Percentiles rank a stretch among this genome's conserved stretches.
phyloP scores from a whole-genome alignment of 2,797 vertebrate species.

The Taeniopygia guttata region DNA sequence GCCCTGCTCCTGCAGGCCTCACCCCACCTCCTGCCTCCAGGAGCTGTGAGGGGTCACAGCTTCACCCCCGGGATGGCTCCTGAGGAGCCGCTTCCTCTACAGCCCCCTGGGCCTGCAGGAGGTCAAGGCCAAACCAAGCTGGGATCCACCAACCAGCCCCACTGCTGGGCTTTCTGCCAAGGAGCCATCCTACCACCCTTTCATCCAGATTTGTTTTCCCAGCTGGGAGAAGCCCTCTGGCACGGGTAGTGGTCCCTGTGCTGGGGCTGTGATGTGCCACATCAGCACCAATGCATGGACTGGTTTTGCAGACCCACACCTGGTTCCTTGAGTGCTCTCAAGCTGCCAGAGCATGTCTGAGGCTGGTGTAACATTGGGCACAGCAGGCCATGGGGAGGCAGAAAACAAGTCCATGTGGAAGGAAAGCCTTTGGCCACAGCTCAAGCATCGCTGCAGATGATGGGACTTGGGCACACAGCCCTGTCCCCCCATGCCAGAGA shows the following conservation, averaged over 20 bases:
- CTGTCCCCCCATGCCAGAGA: rapidly evolving
- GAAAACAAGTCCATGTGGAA: neutral
- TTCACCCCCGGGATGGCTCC: rapidly evolving
- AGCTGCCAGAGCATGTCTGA: neutral
- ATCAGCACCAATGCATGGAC: rapidly evolving
- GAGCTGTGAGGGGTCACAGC: neutral
- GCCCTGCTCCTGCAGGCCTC: rapidly evolving
- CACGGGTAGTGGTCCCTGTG: rapidly evolving
- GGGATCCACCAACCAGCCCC: rapidly evolving
- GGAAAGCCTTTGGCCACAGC: neutral
- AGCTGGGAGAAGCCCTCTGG: neutral
- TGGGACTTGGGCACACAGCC: neutral
- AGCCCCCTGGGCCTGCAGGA: neutral
- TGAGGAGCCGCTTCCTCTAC: neutral
- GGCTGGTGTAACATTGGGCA: neutral
- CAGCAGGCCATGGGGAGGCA: neutral
- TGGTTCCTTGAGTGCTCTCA: neutral
- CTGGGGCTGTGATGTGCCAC: neutral
- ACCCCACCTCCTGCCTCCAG: rapidly evolving
- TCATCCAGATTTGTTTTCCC: neutral
- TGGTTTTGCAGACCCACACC: neutral
- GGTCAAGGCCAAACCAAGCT: neutral
- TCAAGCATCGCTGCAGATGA: rapidly evolving
- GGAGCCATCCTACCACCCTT: neutral
- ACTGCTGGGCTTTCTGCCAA: neutral